phyloP scores from a whole-genome alignment of 2,888 invertebrate genomes.

The Caenorhabditis uteleia region DNA sequence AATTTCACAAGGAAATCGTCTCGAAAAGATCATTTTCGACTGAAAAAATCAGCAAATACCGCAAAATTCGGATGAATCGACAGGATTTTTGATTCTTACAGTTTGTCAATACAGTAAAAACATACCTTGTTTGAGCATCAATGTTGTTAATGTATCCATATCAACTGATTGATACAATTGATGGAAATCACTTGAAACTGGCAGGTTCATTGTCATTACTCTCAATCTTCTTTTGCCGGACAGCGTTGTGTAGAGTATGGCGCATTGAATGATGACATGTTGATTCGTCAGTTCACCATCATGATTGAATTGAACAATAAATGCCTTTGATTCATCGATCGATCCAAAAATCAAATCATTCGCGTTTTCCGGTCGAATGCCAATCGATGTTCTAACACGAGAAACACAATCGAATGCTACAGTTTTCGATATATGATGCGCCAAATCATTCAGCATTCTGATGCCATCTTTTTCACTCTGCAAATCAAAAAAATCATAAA shows the following conservation, averaged over 20 bases:
- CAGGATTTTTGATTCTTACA: no score
- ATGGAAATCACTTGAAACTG: conserved; percentile 82
- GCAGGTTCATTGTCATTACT: conserved; percentile 80
- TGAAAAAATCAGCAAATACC: no score
- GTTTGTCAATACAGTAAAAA: conserved; percentile 4
- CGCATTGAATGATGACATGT: conserved; percentile 82
- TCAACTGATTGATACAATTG: conserved; percentile 93
- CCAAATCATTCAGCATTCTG: conserved; percentile 84
- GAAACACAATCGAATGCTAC: conserved; percentile 95
- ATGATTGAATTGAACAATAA: conserved; percentile 88
- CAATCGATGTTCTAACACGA: conserved; percentile 77
- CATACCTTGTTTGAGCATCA: conserved; percentile 86
- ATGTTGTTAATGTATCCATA: conserved; percentile 89
- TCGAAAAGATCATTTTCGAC: no score
- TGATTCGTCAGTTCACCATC: conserved; percentile 93
- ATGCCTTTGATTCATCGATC: conserved; percentile 78
- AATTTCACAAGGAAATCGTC: no score
- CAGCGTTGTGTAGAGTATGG: conserved; percentile 84
- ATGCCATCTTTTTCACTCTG: conserved; percentile 90
- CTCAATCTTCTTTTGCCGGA: conserved; percentile 86
- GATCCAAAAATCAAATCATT: conserved; percentile 95
- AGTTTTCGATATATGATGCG: conserved; percentile 81
- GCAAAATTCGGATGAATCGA: no score
- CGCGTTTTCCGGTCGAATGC: conserved; percentile 95
- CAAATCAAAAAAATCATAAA: conserved; percentile 20